phyloP scores from a whole-genome alignment of 1,140 invertebrate genomes.

The Saccostrea echinata region DNA sequence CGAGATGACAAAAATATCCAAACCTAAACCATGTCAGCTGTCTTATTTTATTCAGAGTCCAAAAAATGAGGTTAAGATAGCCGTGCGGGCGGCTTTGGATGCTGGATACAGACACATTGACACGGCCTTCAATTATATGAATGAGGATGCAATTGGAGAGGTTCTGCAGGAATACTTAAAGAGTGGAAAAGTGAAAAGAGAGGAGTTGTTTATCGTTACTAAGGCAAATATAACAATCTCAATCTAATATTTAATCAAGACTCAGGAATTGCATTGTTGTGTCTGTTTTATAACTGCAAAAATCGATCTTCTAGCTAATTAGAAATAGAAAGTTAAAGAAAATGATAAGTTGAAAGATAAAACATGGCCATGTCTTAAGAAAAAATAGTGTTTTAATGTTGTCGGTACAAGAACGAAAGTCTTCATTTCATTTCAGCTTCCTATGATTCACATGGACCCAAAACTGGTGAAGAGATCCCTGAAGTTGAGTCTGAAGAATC shows the following conservation, averaged over 20 bases:
- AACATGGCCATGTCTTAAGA: too few species aligned
- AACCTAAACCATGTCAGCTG: too few species aligned
- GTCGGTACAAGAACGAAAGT: background rate
- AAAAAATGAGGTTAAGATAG: background rate
- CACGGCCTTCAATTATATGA: conserved; percentile 63
- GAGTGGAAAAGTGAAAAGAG: conserved; percentile 57
- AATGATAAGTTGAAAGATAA: too few species aligned
- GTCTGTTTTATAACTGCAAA: too few species aligned
- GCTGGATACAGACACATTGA: conserved; percentile 68
- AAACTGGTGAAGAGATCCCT: background rate
- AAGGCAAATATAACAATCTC: too few species aligned
- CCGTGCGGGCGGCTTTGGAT: conserved; percentile 60
- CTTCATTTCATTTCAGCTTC: background rate
- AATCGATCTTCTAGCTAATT: too few species aligned
- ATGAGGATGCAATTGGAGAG: conserved; percentile 66
- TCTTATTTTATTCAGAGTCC: background rate
- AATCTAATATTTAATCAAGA: too few species aligned
- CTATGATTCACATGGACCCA: conserved; percentile 17
- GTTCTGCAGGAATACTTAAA: conserved; percentile 63
- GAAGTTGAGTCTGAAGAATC: background rate
- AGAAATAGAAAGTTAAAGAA: too few species aligned
- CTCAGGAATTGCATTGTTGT: too few species aligned
- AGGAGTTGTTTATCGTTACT: conserved; percentile 68
- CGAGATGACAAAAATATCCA: too few species aligned
- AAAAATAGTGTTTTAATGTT: too few species aligned